phyloP scores from a whole-genome alignment of 2,797 vertebrate species.

The Notolabrus celidotus region DNA sequence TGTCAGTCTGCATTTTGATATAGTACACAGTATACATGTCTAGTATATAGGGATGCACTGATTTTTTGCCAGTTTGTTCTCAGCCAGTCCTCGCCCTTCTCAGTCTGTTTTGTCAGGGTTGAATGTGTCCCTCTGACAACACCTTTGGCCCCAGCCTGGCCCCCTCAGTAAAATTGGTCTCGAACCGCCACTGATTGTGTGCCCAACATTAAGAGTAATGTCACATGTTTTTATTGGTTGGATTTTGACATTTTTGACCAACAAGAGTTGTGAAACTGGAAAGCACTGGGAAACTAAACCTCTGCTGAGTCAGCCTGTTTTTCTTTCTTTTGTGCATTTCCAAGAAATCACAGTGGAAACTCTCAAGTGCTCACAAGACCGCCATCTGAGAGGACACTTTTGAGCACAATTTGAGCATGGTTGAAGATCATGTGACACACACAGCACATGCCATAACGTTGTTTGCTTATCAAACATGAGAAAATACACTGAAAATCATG shows the following conservation, averaged over 20 bases:
- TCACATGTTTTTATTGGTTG: not conserved
- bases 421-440: constrained; percentile 16
- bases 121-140: too few relatives aligned
- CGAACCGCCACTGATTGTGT: too few relatives aligned
- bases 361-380: constrained; percentile 38
- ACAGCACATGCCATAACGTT: not conserved
- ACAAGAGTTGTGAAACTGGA: constrained; percentile 25
- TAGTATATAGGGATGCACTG: too few relatives aligned
- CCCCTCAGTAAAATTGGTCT: too few relatives aligned
- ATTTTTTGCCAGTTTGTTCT: too few relatives aligned
- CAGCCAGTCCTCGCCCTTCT: too few relatives aligned
- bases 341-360: constrained; percentile 28
- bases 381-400: constrained; percentile 33
- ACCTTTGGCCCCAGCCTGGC: too few relatives aligned
- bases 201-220: not conserved
- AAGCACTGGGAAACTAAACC: constrained; percentile 1
- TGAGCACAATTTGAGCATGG: constrained; percentile 30
- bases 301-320: constrained; percentile 9
- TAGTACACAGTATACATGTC: too few relatives aligned
- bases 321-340: constrained; percentile 10
- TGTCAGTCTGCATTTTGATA: too few relatives aligned
- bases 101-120: too few relatives aligned
- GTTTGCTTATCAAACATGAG: not conserved
- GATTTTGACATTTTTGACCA: constrained; percentile 1
- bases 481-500: not conserved